Percentiles rank a stretch among this genome's conserved stretches.
phyloP scores from a whole-genome alignment of 2,113 vertebrate species.

The Eubucco bourcierii region DNA sequence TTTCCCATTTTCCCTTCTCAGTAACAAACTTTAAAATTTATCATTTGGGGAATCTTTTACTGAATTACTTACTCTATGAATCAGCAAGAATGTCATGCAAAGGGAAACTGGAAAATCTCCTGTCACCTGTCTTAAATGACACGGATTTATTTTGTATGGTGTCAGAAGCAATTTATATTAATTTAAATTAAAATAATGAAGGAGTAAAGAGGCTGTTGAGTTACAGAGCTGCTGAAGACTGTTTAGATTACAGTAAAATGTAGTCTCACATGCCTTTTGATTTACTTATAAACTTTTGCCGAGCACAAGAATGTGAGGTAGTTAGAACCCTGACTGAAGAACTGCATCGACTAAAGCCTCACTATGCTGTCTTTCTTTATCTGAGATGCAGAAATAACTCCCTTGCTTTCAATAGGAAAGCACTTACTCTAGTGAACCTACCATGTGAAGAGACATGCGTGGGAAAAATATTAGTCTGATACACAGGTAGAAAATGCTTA shows the following conservation, averaged over 20 bases:
- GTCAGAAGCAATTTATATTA: neutral
- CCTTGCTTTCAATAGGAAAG: neutral
- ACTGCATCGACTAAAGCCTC: neutral
- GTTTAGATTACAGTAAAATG: neutral
- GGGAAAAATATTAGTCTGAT: neutral
- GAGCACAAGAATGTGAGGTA: neutral
- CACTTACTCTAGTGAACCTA: neutral
- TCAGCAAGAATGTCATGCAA: neutral
- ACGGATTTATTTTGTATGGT: neutral
- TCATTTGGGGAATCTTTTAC: neutral
- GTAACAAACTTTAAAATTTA: neutral
- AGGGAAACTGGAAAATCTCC: neutral
- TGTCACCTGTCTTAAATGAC: neutral
- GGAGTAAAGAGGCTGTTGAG: neutral
- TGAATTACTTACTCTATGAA: neutral
- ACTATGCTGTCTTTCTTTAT: neutral
- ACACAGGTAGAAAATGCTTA: neutral
- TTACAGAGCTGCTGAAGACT: neutral
- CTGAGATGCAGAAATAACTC: neutral
- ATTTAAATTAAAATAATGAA: neutral
- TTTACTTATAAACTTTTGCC: neutral
- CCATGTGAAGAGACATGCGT: neutral
- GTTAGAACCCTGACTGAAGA: neutral
- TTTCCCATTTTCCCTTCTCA: neutral
- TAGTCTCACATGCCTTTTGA: neutral